phyloP scores from a whole-genome alignment of 2,888 invertebrate species.

The Trissoscelio sp. region DNA sequence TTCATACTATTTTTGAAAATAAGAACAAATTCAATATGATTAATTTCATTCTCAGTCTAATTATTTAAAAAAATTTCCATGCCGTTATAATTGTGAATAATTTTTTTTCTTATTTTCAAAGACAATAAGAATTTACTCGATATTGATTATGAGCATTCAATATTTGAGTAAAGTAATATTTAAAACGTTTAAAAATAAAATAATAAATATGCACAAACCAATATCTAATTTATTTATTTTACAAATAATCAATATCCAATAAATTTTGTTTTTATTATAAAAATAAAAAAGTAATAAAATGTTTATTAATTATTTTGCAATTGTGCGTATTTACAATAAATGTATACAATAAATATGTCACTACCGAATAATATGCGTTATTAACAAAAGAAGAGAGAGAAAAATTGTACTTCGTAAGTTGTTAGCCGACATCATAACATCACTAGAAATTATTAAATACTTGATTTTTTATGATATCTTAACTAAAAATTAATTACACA shows the following conservation, averaged over 20 bases:
- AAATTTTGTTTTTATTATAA: too few species aligned
- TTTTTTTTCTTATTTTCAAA: too few species aligned
- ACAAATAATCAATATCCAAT: conserved; percentile 43
- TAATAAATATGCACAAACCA: too few species aligned
- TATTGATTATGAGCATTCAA: conserved; percentile 44
- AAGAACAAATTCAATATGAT: too few species aligned
- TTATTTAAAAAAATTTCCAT: too few species aligned
- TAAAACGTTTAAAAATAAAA: not conserved
- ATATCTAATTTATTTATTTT: too few species aligned
- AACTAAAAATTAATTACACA: conserved; percentile 37
- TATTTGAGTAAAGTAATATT: conserved; percentile 2
- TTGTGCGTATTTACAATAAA: conserved; percentile 55
- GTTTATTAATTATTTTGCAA: conserved; percentile 17
- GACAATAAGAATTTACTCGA: conserved; percentile 30
- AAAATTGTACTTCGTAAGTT: conserved; percentile 59
- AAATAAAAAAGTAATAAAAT: conserved; percentile 36
- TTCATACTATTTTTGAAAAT: not conserved
- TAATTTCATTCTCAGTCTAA: too few species aligned
- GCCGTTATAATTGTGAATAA: too few species aligned
- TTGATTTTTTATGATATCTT: conserved; percentile 6
- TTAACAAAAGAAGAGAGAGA: conserved; percentile 47
- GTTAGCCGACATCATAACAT: conserved; percentile 7
- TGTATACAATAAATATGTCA: conserved; percentile 48
- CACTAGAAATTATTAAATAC: conserved; percentile 9
- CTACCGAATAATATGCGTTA: conserved; percentile 33